phyloP scores from a whole-genome alignment of 2,113 vertebrate species.

The Platanista minor region DNA sequence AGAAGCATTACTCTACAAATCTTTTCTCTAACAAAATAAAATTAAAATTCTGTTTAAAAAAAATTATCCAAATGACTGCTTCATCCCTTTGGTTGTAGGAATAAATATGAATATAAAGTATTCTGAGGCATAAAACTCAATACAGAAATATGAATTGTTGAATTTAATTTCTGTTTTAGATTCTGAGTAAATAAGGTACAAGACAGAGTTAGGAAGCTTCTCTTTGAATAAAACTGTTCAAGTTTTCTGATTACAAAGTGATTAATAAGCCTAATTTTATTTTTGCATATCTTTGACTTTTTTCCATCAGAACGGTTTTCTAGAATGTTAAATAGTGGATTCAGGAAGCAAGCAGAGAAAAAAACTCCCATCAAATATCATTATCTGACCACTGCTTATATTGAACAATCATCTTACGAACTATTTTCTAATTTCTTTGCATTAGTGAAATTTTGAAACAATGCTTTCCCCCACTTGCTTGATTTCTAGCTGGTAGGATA shows the following conservation, averaged over 20 bases:
- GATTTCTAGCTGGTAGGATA: constrained; percentile 56
- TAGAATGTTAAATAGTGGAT: background rate
- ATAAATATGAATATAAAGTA: background rate
- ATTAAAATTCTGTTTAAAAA: background rate
- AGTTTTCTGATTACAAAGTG: background rate
- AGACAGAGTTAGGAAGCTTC: background rate
- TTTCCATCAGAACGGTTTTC: background rate
- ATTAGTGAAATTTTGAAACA: constrained; percentile 39
- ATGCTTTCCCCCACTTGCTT: background rate
- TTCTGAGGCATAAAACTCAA: background rate
- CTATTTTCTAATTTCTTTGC: constrained; percentile 4
- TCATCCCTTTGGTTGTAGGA: background rate
- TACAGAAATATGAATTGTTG: background rate
- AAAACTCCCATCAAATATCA: background rate
- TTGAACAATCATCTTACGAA: background rate
- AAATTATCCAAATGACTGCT: background rate
- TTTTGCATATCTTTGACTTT: constrained; percentile 13
- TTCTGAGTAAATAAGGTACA: background rate
- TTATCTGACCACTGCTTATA: constrained; percentile 19
- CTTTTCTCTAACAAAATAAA: background rate
- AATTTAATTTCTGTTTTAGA: constrained; percentile 43
- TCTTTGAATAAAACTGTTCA: constrained; percentile 35
- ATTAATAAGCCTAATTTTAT: constrained; percentile 31
- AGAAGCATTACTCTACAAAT: background rate
- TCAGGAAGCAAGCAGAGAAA: constrained; percentile 15